Conservation (phyloP, 2,113 vertebrate species). For the Gallinago media region DNA sequence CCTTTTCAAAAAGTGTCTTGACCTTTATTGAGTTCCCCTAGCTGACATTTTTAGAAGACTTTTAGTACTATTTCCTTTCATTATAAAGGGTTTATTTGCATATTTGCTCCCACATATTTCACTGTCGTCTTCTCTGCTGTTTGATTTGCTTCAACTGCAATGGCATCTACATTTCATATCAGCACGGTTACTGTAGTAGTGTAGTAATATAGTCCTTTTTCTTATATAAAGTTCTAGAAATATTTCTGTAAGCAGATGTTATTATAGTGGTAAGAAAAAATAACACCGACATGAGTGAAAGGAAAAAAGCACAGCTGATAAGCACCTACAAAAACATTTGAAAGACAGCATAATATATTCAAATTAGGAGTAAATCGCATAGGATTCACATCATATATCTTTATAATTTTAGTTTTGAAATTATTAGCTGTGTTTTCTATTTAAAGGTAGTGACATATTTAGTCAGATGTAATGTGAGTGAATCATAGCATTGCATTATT, state of each 20-base stretch:
- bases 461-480: conserved; percentile 7
- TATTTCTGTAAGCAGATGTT: neutral
- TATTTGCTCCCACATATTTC: neutral
- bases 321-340: neutral
- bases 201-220: neutral
- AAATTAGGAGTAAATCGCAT: neutral
- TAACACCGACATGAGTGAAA: neutral
- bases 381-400: neutral
- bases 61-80: conserved; percentile 30
- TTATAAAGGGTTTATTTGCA: conserved; percentile 28
- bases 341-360: conserved; percentile 1
- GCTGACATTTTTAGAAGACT: conserved; percentile 57
- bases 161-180: neutral
- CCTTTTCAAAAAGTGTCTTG: conserved; percentile 14
- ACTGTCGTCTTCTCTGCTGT: neutral
- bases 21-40: conserved; percentile 41
- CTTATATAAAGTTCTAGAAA: neutral
- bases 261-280: neutral
- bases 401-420: conserved; percentile 38
- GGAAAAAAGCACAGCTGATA: neutral
- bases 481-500: neutral
- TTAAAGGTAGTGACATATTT: conserved; percentile 15
- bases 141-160: neutral
- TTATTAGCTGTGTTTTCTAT: conserved; percentile 5
- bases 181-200: neutral